These are phyloP conservation scores for Barypeithes pellucidus DNA, from an alignment of 2,888 invertebrate species.

Conservation along the genomic window DNA sequence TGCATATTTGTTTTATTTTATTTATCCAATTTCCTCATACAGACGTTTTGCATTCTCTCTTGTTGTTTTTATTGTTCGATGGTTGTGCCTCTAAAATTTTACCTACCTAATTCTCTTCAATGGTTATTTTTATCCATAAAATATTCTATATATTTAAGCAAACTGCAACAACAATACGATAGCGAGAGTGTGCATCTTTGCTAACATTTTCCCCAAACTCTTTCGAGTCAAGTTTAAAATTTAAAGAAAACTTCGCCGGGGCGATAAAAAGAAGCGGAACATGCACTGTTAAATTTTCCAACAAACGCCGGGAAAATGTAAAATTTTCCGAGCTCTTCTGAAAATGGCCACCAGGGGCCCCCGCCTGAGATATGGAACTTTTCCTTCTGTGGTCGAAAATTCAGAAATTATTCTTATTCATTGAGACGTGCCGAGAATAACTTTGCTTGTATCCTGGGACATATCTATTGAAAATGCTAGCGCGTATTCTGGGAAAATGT, in stretches of 20 bases:
- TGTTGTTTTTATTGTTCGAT: too few relatives aligned
- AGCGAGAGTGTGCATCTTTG: neutral
- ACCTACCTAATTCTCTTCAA: too few relatives aligned
- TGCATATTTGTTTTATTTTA: too few relatives aligned
- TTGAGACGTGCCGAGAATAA: conserved; percentile 62
- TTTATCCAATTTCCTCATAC: too few relatives aligned
- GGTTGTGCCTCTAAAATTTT: too few relatives aligned
- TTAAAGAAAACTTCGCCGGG: conserved; percentile 14
- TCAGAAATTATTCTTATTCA: conserved; percentile 62
- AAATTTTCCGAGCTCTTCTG: conserved; percentile 27
- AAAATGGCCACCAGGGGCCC: conserved; percentile 42
- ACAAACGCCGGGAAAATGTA: conserved; percentile 46
- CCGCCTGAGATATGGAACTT: conserved; percentile 50
- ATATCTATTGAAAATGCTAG: conserved; percentile 34
- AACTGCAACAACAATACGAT: neutral
- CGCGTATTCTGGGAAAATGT: conserved; percentile 15
- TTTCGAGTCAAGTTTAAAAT: conserved; percentile 13
- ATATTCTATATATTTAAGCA: too few relatives aligned
- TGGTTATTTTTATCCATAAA: too few relatives aligned
- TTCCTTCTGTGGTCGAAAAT: conserved; percentile 55
- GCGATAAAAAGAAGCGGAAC: conserved; percentile 24
- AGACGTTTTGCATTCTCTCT: too few relatives aligned
- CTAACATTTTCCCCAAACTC: conserved; percentile 5
- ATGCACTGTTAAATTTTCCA: conserved; percentile 36
- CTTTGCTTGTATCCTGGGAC: conserved; percentile 58